phyloP scores from a whole-genome alignment of 2,113 vertebrate genomes.

The Macroglossus sobrinus region DNA sequence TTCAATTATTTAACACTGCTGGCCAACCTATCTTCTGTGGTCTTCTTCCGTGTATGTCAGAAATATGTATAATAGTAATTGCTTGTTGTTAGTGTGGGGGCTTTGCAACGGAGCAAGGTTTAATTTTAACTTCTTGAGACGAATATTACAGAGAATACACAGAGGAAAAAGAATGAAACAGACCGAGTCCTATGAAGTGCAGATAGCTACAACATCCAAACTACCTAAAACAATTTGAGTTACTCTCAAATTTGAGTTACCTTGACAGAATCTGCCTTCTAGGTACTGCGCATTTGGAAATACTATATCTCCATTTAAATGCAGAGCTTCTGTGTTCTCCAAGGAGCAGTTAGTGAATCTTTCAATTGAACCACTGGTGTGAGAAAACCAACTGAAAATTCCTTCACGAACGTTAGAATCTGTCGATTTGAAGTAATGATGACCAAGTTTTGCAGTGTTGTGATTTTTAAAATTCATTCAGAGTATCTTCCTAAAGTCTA shows the following conservation, averaged over 20 bases:
- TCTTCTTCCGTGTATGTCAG: slow-evolving; percentile 72
- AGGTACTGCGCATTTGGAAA: slow-evolving; percentile 82
- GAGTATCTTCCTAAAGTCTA: slow-evolving; percentile 71
- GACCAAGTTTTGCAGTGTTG: slow-evolving; percentile 76
- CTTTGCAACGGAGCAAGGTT: slow-evolving; percentile 65
- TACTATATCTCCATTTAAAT: slow-evolving; percentile 85
- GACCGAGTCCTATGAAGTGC: slow-evolving; percentile 39
- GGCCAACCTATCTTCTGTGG: slow-evolving; percentile 77
- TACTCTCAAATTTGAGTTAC: slow-evolving; percentile 78
- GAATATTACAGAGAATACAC: slow-evolving; percentile 65
- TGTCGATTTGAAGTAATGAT: slow-evolving; percentile 78
- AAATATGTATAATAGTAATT: slow-evolving; percentile 71
- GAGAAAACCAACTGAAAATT: slow-evolving; percentile 83
- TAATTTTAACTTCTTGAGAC: slow-evolving; percentile 79
- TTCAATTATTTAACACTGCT: slow-evolving; percentile 86
- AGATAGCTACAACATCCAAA: slow-evolving; percentile 69
- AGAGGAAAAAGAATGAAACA: slow-evolving; percentile 68
- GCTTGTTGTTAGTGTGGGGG: slow-evolving; percentile 67
- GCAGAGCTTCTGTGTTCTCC: slow-evolving; percentile 85
- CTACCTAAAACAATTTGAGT: slow-evolving; percentile 78
- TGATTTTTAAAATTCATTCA: slow-evolving; percentile 75
- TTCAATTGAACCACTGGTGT: slow-evolving; percentile 79
- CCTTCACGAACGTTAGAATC: slow-evolving; percentile 80
- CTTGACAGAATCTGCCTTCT: slow-evolving; percentile 83
- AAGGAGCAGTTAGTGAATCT: slow-evolving; percentile 83